Evolutionary conservation across 1,140 invertebrate genomes (phyloP).

Genomic region (Hylyphantes graminicola): DNA sequence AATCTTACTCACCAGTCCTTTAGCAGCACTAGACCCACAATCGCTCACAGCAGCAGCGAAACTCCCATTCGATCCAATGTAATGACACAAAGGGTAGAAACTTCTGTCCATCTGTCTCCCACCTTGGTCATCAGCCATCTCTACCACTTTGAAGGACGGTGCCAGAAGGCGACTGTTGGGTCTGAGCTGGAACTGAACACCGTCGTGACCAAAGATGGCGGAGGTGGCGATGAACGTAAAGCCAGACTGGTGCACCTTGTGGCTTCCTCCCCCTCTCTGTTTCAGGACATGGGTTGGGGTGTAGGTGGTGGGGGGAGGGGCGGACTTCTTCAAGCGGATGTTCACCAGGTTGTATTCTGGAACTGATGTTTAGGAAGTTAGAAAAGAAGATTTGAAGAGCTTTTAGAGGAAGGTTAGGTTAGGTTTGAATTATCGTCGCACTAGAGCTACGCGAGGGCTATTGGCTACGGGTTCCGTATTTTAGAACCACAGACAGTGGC

Average conservation of each 20-base stretch:
- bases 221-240: slow-evolving; percentile 1
- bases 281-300: background rate
- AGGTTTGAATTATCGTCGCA: background rate
- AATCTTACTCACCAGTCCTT: slow-evolving; percentile 29
- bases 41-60: slow-evolving; percentile 31
- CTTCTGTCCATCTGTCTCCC: background rate
- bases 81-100: slow-evolving; percentile 30
- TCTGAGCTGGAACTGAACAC: slow-evolving; percentile 31
- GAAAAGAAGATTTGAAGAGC: background rate
- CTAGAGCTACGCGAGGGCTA: no score
- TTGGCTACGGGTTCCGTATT: no score
- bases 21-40: background rate
- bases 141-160: slow-evolving; percentile 33
- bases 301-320: background rate
- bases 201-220: slow-evolving; percentile 41
- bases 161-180: slow-evolving; percentile 28
- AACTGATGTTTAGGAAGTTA: slow-evolving; percentile 6
- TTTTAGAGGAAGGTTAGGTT: background rate
- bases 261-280: background rate
- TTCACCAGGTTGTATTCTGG: slow-evolving; percentile 45
- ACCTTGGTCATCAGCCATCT: background rate
- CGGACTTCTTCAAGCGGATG: slow-evolving; percentile 8
- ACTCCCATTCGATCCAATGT: slow-evolving; percentile 36
- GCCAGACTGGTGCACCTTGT: background rate
- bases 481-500: no score